These are phyloP conservation scores for Leptodactylus fallax DNA, from an alignment of 2,797 vertebrate species.

Conservation along the genomic window DNA sequence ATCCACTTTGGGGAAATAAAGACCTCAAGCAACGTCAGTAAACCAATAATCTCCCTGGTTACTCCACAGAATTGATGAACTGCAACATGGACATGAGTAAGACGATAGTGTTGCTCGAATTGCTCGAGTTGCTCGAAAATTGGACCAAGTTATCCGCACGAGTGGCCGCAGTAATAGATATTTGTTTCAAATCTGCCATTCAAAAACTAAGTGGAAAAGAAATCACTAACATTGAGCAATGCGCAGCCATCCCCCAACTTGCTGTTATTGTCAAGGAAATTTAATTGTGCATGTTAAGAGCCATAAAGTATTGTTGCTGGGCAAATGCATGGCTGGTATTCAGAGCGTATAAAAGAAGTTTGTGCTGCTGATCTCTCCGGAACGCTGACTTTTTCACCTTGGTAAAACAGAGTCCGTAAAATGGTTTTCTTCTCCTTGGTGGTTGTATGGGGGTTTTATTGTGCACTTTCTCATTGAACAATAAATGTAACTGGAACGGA, in stretches of 20 bases:
- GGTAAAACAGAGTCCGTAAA: constrained; percentile 29
- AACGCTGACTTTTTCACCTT: constrained; percentile 37
- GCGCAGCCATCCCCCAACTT: not conserved
- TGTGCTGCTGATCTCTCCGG: constrained; percentile 38
- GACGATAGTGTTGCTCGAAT: constrained; percentile 12
- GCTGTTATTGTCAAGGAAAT: constrained; percentile 2
- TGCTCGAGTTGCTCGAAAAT: not conserved
- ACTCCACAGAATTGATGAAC: constrained; percentile 29
- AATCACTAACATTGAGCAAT: constrained; percentile 2
- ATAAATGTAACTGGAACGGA: constrained; percentile 60
- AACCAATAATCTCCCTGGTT: not conserved
- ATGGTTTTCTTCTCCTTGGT: constrained; percentile 19
- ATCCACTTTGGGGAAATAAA: constrained; percentile 38
- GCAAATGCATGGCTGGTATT: constrained; percentile 8
- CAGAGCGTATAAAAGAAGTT: constrained; percentile 40
- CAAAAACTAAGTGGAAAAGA: not conserved
- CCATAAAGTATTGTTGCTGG: not conserved
- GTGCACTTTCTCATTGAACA: constrained; percentile 21
- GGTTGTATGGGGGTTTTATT: constrained; percentile 5
- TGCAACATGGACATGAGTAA: not conserved
- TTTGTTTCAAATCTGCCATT: constrained; percentile 24
- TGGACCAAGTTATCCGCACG: constrained; percentile 3
- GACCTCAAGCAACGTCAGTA: constrained; percentile 21
- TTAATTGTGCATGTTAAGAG: constrained; percentile 28
- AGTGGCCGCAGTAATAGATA: constrained; percentile 26